phyloP scores from a whole-genome alignment of 2,888 invertebrate genomes.

The Tyria jacobaeae region DNA sequence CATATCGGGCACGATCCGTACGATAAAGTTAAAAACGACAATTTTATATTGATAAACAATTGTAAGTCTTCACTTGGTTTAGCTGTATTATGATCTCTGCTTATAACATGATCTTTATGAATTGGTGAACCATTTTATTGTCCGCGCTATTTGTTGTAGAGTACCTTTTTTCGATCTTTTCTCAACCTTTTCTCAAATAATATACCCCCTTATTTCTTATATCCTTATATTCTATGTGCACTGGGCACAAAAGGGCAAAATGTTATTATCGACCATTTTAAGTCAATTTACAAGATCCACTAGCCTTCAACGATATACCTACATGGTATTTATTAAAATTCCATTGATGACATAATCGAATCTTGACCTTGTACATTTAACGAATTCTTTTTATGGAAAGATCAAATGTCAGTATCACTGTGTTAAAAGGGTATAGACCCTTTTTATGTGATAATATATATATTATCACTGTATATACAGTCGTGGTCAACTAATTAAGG shows the following conservation, averaged over 20 bases:
- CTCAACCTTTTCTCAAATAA: too few relatives aligned
- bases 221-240: too few relatives aligned
- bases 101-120: background rate
- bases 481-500: too few relatives aligned
- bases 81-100: background rate
- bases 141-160: background rate
- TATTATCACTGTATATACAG: too few relatives aligned
- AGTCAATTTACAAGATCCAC: background rate
- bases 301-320: background rate
- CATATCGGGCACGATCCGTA: background rate
- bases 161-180: background rate
- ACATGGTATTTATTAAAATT: background rate
- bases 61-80: background rate
- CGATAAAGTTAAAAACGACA: background rate
- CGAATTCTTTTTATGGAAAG: background rate
- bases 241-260: too few relatives aligned
- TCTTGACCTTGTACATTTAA: conserved; percentile 17
- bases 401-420: conserved; percentile 1
- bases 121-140: conserved; percentile 1
- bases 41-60: background rate
- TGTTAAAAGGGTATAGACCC: background rate
- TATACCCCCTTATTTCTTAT: too few relatives aligned
- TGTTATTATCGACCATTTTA: too few relatives aligned
- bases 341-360: conserved; percentile 19
- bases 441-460: too few relatives aligned